Evolutionary conservation across 1,140 invertebrate genomes (phyloP).

Genomic region (Schmidtea mediterranea): DNA sequence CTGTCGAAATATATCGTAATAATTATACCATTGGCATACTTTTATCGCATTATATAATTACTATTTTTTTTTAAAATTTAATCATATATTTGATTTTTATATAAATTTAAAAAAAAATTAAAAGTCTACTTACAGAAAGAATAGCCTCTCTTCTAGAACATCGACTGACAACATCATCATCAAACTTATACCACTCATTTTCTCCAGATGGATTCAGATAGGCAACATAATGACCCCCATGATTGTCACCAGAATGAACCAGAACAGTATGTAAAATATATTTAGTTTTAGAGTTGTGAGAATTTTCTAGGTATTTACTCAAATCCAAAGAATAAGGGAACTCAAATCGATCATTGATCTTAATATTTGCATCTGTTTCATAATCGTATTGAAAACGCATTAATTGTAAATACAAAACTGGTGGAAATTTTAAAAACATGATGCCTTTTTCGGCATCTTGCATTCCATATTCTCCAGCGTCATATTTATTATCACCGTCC

Average conservation of each 20-base stretch:
- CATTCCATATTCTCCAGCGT: constrained; percentile 77
- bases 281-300: constrained; percentile 43
- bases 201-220: constrained; percentile 93
- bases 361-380: constrained; percentile 87
- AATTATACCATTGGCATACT: too few species aligned
- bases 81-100: too few species aligned
- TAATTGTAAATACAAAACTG: constrained; percentile 81
- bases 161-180: constrained; percentile 90
- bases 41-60: too few species aligned
- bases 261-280: constrained; percentile 89
- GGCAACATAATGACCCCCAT: constrained; percentile 95
- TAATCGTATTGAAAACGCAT: constrained; percentile 95
- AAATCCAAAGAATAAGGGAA: constrained; percentile 3
- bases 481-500: constrained; percentile 96
- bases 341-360: constrained; percentile 75
- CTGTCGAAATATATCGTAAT: too few species aligned
- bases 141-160: constrained; percentile 87
- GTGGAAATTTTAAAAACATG: constrained; percentile 79
- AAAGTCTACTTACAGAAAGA: constrained; percentile 1
- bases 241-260: constrained; percentile 94
- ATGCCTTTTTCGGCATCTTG: constrained; percentile 87
- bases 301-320: constrained; percentile 36
- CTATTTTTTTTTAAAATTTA: too few species aligned
- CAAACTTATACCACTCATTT: constrained; percentile 87
- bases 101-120: too few species aligned